Base-by-base conservation (phyloP, 2,888 invertebrate species). In the Tubulanus polymorphus region DNA sequence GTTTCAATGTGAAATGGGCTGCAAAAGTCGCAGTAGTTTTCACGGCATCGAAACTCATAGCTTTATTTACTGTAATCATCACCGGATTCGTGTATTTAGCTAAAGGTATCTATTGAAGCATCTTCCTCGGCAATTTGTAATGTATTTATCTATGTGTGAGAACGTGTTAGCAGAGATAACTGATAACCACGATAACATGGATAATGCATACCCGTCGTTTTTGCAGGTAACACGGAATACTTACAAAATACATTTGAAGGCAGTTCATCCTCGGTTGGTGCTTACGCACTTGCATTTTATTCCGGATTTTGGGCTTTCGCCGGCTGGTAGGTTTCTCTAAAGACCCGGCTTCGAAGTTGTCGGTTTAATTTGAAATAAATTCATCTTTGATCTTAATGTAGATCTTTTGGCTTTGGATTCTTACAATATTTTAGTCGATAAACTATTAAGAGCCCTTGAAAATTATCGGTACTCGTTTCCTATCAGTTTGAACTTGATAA, bases 51-150 rank as follows among this genome's bases (percentile, higher is more conserved):
- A 75, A 75, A 56, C 64, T 75, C 27, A 51, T 67, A 12, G 74
- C 75, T 12, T 63, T 75, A 6, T 63, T 63, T 3, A 67, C 93
- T 75, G 93, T 99, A 76, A 95, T 97, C 66, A 86, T 87, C 5
- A 89, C 94, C 2, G 97, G 97, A 53, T 82, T 86, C 51, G 90
- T 90, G 75, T 90, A 93, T 75, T 85, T 99, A 1, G 84, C 81
- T 67, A 81, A 83, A 73, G 72, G 72, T 72, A 57, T 58, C 57
- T 53, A 48, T 47, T 32, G 35, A 32, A n/a, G 10, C 35, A 32
- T 10, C n/a, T n/a, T n/a, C n/a, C n/a, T n/a, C n/a, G n/a, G n/a
- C n/a, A n/a, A n/a, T n/a, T n/a, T n/a, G n/a, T n/a, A n/a, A n/a
- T n/a, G n/a, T n/a, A n/a, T n/a, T n/a, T n/a, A n/a, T n/a, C n/a